phyloP scores from a whole-genome alignment of 2,797 vertebrate genomes.

The Lophura swinhoii region DNA sequence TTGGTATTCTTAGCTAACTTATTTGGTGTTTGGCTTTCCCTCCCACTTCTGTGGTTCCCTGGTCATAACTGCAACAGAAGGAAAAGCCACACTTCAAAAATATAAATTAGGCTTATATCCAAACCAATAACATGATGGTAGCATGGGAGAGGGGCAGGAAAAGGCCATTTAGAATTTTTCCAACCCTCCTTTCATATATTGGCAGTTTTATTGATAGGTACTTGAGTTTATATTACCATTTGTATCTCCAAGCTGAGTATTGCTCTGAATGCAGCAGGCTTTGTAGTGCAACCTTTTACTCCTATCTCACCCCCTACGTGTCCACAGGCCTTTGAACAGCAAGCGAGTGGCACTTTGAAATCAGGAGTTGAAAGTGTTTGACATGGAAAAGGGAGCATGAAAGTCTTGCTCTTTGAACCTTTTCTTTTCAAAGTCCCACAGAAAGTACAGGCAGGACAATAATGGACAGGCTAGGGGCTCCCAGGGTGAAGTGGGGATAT shows the following conservation, averaged over 20 bases:
- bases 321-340: conserved; percentile 87
- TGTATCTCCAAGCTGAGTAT: conserved; percentile 71
- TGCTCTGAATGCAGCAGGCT: conserved; percentile 76
- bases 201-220: conserved; percentile 75
- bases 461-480: conserved; percentile 73
- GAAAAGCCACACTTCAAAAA: conserved; percentile 67
- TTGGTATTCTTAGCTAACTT: conserved; percentile 90
- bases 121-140: conserved; percentile 1
- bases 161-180: conserved; percentile 63
- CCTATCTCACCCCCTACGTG: conserved; percentile 78
- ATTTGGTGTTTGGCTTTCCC: conserved; percentile 77
- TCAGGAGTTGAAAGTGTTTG: conserved; percentile 89
- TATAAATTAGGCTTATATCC: conserved; percentile 70
- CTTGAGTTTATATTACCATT: conserved; percentile 74
- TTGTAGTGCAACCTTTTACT: conserved; percentile 88
- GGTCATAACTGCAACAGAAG: conserved; percentile 33
- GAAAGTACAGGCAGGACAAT: conserved; percentile 81
- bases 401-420: conserved; percentile 92
- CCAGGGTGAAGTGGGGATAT: conserved; percentile 61
- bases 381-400: conserved; percentile 87
- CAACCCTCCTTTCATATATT: conserved; percentile 52
- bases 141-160: neutral
- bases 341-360: conserved; percentile 90
- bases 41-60: neutral
- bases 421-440: conserved; percentile 82